Evolutionary conservation across 1,140 invertebrate genomes (phyloP).

Genomic region (Argopecten irradians): DNA sequence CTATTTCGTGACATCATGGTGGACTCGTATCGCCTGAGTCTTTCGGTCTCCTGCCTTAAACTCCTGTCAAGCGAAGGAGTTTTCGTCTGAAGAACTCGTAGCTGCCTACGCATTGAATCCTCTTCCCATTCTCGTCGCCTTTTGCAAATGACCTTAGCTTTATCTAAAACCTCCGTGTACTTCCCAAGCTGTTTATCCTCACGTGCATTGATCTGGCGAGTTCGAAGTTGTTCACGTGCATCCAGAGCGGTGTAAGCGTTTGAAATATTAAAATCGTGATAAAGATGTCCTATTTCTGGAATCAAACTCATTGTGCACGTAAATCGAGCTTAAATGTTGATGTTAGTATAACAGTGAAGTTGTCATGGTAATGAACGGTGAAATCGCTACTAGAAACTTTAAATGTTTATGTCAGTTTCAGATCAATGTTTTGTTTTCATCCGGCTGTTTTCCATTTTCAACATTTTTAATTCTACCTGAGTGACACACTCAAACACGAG

Average conservation of each 20-base stretch:
- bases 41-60: conserved; percentile 30
- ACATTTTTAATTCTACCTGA: too few relatives aligned
- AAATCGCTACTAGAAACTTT: too few relatives aligned
- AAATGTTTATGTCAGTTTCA: too few relatives aligned
- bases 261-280: conserved; percentile 42
- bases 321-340: background rate
- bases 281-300: conserved; percentile 43
- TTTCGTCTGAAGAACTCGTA: conserved; percentile 32
- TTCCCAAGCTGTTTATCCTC: conserved; percentile 42
- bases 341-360: background rate
- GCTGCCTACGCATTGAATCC: conserved; percentile 29
- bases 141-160: conserved; percentile 33
- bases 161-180: conserved; percentile 30
- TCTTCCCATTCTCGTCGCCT: conserved; percentile 41
- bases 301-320: conserved; percentile 27
- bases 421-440: too few relatives aligned
- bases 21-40: background rate
- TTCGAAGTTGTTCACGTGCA: conserved; percentile 42
- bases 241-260: conserved; percentile 39
- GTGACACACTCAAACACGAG: too few relatives aligned
- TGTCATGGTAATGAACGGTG: background rate
- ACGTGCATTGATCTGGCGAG: conserved; percentile 44
- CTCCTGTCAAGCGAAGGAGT: conserved; percentile 33
- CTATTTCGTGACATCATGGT: background rate
- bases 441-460: too few relatives aligned